Conservation (phyloP, 2,113 vertebrate species). For the Madoqua kirkii region DNA sequence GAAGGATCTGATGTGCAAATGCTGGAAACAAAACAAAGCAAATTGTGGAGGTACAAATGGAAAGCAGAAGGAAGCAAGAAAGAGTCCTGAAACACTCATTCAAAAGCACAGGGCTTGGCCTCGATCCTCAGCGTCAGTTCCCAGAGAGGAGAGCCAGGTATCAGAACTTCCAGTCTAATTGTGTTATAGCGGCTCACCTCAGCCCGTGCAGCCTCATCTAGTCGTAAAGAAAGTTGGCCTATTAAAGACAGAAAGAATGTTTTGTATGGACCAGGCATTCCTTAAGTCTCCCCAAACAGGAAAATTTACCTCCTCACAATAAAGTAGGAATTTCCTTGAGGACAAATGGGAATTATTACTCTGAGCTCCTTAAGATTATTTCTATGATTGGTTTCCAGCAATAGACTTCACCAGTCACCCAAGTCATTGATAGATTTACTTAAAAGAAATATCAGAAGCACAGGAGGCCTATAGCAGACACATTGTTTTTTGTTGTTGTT, state of each 20-base stretch:
- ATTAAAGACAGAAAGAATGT: not conserved
- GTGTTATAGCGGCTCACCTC: not conserved
- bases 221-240: not conserved
- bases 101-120: not conserved
- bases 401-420: not conserved
- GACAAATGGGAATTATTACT: not conserved
- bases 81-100: not conserved
- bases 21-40: not conserved
- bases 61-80: not conserved
- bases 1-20: not conserved
- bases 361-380: not conserved
- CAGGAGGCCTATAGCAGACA: not conserved
- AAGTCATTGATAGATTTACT: not conserved
- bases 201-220: not conserved
- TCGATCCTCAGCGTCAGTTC: not conserved
- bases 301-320: not conserved
- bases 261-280: not conserved
- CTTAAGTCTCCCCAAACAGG: not conserved
- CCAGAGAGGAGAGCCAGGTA: not conserved
- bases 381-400: not conserved
- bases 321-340: not conserved
- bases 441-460: not conserved
- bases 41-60: not conserved
- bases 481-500: not conserved
- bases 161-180: not conserved